phyloP scores from a whole-genome alignment of 2,797 vertebrate species.

The Gorsachius magnificus region DNA sequence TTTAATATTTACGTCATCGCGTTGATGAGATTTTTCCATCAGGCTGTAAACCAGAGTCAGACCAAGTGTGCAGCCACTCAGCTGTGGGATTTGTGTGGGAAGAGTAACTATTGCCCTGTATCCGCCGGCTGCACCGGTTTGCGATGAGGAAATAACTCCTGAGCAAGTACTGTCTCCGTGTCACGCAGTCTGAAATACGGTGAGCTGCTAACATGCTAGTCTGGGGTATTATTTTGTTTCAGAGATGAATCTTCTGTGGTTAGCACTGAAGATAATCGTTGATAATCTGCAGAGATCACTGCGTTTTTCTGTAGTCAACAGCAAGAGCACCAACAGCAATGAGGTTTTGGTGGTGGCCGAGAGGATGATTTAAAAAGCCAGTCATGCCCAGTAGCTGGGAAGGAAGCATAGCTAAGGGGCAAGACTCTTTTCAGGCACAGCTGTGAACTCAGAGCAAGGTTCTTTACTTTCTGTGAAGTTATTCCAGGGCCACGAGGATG shows the following conservation, averaged over 20 bases:
- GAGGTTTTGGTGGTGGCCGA: neutral
- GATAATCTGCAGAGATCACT: neutral
- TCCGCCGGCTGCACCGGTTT: neutral
- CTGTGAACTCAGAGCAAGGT: neutral
- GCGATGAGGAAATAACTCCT: neutral
- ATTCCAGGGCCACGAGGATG: neutral
- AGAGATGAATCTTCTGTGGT: neutral
- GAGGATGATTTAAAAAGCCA: neutral
- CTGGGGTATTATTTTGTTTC: neutral
- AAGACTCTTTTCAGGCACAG: neutral
- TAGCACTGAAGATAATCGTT: neutral
- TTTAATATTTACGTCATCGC: slow-evolving; percentile 58
- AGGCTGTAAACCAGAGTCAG: neutral
- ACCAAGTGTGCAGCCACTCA: neutral
- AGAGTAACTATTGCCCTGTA: neutral
- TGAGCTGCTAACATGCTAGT: neutral
- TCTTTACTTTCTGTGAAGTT: neutral
- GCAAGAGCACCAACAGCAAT: neutral
- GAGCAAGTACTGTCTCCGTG: neutral
- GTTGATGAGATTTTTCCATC: neutral
- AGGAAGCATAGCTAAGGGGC: neutral
- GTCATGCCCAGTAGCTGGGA: neutral
- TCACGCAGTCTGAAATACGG: neutral
- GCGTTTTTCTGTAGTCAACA: neutral
- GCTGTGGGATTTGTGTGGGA: neutral